Evolutionary conservation across 2,888 invertebrate species (phyloP), one percentile per base, ranked within the genome.

Genomic region (Scaptomyza reducta): DNA sequence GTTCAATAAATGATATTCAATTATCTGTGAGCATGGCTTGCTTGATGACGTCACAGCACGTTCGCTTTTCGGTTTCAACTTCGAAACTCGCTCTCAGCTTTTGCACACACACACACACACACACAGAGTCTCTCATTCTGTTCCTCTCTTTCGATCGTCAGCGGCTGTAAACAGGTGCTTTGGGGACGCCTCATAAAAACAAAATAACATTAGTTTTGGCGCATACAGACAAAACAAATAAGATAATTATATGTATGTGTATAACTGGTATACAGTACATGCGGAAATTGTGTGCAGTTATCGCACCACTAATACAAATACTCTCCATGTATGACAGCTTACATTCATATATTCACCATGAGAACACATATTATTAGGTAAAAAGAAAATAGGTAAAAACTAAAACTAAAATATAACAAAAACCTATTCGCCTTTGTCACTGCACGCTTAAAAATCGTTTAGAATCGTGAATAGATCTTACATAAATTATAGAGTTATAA

Each of bases 271-370:
- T 41, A 38, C 5, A 10, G 40, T 38, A 41, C 22, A 70, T 46
- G 47, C 44, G 66, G 53, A 71, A 70, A 66, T 60, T 25, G n/a
- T 33, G 40, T 58, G 41, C 57, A 62, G 63, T 77, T 77, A 70
- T 72, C 35, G 53, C 57, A 10, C 61, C 57, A 55, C 47, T 33
- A 47, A 59, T 55, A 69, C 35, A 71, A 22, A 68, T 55, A 63
- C 16, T 41, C 9, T 14, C 38, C 25, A 7, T 53, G 38, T 13
- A 16, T 46, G n/a, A 40, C 47, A 50, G 60, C 18, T 40, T 27
- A 25, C n/a, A 57, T 29, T 29, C 18, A 47, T 16, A 55, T 61
- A 64, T 59, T 75, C 72, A 65, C 22, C 61, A 75, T 72, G 72
- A 72, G 47, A 69, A 42, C 56, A 27, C 40, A 64, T 35, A 58